Evolutionary conservation across 2,797 vertebrate species (phyloP), one percentile per base, ranked within the genome.

Genomic region (Enteromius anoplus): DNA sequence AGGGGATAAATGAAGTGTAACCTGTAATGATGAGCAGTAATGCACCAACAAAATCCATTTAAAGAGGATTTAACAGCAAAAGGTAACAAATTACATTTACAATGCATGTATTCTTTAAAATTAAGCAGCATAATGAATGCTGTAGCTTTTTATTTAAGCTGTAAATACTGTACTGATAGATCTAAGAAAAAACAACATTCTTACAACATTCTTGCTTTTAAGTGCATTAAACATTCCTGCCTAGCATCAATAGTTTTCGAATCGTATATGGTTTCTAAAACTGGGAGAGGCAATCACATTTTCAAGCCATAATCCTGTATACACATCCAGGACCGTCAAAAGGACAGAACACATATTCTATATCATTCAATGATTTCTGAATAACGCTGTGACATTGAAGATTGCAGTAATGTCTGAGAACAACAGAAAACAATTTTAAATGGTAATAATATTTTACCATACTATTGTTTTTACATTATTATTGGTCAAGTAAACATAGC

Each of bases 21-120:
- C 78, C 37, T 80, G 65, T 58, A 70, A 51, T 68, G 45, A 45
- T 45, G 37, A 49, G 76, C 34, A 60, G 40, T 77, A 73, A 66
- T 65, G 70, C 32, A 64, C 47, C 29, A 78, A 51, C 15, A 49
- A 17, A 53, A 68, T 51, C 11, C 1, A 78, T 66, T 37, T 49
- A 53, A 29, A 73, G 21, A 23, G n/a, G 8, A 53, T 11, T 69
- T 21, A 73, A 53, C 71, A 53, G 71, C 26, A 17, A 10, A 53
- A 53, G 17, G 53, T 32, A 32, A 29, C 23, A 8, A 72, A 26
- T 51, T 72, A 7, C 49, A 71, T 70, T 47, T 51, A 32, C 47
- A 73, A 21, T 34, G 9, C 8, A 34, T n/a, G 21, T 5, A n/a
- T 32, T 32, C 5, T 47, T 65, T 23, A 26, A 15, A 45, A 45